Evolutionary conservation across 2,888 invertebrate genomes (phyloP).

Genomic region (Polia nebulosa): DNA sequence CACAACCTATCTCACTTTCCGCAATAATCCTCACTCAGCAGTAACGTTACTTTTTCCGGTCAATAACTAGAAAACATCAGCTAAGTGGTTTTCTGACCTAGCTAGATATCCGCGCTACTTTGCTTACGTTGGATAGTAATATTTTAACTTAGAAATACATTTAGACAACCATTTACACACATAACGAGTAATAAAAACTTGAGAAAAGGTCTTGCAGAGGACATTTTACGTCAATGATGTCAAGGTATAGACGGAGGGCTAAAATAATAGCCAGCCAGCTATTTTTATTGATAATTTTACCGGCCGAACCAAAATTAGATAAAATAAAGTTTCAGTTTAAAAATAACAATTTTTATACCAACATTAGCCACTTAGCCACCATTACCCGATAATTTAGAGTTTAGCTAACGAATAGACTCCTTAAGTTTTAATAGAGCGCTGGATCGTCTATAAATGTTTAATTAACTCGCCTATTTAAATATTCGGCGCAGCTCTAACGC

Average conservation of each 20-base stretch:
- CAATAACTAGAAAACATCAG: conserved; percentile 59
- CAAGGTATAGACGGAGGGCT: no score
- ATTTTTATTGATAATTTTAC: no score
- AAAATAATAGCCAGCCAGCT: no score
- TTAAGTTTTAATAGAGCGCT: conserved; percentile 27
- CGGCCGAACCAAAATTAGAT: no score
- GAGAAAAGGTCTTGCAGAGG: no score
- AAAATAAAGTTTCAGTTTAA: neutral
- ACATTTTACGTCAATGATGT: no score
- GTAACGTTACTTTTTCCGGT: conserved; percentile 66
- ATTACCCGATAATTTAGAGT: conserved; percentile 11
- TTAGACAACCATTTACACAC: conserved; percentile 24
- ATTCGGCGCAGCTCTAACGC: conserved; percentile 9
- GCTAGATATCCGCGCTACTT: conserved; percentile 11
- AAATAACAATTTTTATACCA: conserved; percentile 1
- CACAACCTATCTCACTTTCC: neutral
- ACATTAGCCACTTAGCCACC: neutral
- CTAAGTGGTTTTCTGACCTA: conserved; percentile 61
- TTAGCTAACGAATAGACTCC: conserved; percentile 1
- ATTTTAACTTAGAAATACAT: conserved; percentile 37
- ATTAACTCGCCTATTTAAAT: conserved; percentile 29
- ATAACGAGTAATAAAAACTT: conserved; percentile 6
- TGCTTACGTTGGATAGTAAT: conserved; percentile 23
- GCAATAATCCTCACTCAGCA: conserved; percentile 23
- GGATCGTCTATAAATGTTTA: conserved; percentile 23